phyloP scores from a whole-genome alignment of 2,797 vertebrate species.

The Melanotaenia boesemani region DNA sequence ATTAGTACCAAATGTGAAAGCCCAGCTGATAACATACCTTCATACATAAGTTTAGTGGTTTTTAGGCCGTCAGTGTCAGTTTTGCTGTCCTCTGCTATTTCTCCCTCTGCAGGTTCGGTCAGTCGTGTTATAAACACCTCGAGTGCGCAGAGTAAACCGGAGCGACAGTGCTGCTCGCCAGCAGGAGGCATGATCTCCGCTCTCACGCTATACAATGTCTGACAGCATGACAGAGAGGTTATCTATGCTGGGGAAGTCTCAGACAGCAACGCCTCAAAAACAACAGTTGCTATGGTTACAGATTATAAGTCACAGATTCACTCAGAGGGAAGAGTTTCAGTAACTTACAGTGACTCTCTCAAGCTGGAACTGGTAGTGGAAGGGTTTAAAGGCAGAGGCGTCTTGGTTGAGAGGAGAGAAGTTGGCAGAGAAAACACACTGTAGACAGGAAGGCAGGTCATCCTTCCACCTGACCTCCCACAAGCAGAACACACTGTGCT shows the following conservation, averaged over 20 bases:
- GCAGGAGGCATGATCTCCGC: conserved; percentile 88
- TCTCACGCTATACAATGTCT: conserved; percentile 93
- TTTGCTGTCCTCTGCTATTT: conserved; percentile 90
- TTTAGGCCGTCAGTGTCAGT: conserved; percentile 86
- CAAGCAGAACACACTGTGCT: conserved; percentile 88
- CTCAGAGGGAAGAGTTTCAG: background rate
- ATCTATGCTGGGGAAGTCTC: background rate
- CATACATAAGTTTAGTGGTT: conserved; percentile 94
- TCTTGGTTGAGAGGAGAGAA: conserved; percentile 86
- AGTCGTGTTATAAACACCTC: conserved; percentile 93
- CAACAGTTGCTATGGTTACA: too few relatives aligned
- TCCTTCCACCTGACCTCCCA: conserved; percentile 93
- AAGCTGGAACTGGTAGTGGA: conserved; percentile 91
- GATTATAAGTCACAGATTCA: background rate
- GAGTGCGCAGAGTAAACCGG: conserved; percentile 91
- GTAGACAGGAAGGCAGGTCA: conserved; percentile 86
- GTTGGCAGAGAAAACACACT: conserved; percentile 89
- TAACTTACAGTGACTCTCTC: conserved; percentile 89
- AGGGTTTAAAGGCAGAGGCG: conserved; percentile 86
- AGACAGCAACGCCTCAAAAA: background rate
- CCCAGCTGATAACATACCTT: conserved; percentile 82
- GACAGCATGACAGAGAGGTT: conserved; percentile 32
- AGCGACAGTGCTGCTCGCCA: conserved; percentile 89
- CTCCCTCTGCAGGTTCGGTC: conserved; percentile 86
- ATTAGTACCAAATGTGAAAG: too few relatives aligned